Evolutionary conservation across 2,797 vertebrate species (phyloP).

Genomic region (Bradypodion ventrale): DNA sequence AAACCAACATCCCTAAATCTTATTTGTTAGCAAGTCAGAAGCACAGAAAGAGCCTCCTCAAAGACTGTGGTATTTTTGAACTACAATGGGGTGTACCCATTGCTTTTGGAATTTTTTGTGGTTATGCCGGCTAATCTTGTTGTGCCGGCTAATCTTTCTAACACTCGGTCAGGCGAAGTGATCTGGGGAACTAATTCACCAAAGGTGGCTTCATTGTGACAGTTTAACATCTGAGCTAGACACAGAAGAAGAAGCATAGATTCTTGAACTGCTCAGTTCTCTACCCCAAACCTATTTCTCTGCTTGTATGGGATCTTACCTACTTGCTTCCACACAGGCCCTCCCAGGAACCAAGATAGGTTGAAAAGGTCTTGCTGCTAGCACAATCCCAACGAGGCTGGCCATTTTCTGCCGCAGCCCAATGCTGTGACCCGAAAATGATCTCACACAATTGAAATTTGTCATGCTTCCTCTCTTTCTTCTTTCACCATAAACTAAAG

Average conservation of each 20-base stretch:
- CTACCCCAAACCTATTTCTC: neutral
- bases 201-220: too few relatives aligned
- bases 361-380: neutral
- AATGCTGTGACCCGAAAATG: neutral
- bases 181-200: too few relatives aligned
- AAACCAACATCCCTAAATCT: neutral
- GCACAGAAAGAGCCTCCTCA: too few relatives aligned
- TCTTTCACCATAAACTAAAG: neutral
- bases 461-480: neutral
- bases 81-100: too few relatives aligned
- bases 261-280: neutral
- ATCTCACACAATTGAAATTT: neutral
- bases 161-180: too few relatives aligned
- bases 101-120: too few relatives aligned
- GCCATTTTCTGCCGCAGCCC: neutral
- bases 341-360: neutral
- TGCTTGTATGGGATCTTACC: neutral
- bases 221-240: too few relatives aligned
- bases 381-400: neutral
- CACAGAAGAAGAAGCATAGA: neutral
- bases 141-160: too few relatives aligned
- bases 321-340: neutral
- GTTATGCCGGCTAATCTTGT: too few relatives aligned
- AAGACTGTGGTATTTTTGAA: too few relatives aligned
- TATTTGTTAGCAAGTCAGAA: neutral